A percentile compares a stretch with the other conserved stretches of the same genome.
Evolutionary conservation across 1,140 invertebrate species (phyloP).

Genomic region (Drosophila lacteicornis): DNA sequence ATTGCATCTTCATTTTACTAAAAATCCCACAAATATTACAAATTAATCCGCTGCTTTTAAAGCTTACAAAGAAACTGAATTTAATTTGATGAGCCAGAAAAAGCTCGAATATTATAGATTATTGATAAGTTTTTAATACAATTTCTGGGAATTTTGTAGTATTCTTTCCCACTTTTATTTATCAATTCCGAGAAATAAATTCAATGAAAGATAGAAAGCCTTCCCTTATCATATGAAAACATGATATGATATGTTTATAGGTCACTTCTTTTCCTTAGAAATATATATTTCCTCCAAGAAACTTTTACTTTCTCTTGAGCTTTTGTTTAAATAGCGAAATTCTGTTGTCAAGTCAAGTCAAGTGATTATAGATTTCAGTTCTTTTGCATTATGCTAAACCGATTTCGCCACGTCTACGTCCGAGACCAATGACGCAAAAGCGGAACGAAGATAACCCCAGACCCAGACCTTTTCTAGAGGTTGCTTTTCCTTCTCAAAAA

Average conservation of each 20-base stretch:
- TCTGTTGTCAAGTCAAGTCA: constrained; percentile 1
- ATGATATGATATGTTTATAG: neutral
- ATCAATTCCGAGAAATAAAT: constrained; percentile 19
- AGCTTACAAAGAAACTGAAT: too few species aligned
- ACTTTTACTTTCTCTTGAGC: neutral
- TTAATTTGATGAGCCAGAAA: neutral
- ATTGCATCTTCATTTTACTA: neutral
- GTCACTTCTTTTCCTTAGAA: neutral
- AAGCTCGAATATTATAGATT: neutral
- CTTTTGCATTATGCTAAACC: constrained; percentile 10
- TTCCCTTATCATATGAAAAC: neutral
- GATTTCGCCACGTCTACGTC: neutral
- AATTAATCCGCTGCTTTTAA: neutral
- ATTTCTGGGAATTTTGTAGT: constrained; percentile 1
- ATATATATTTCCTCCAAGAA: too few species aligned
- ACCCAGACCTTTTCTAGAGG: neutral
- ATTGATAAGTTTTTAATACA: neutral
- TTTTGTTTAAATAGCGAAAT: neutral
- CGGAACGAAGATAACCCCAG: constrained; percentile 10
- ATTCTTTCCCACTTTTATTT: neutral
- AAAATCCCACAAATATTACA: neutral
- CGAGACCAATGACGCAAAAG: constrained; percentile 2
- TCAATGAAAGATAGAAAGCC: neutral
- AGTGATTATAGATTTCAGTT: neutral
- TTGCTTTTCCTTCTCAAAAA: neutral